phyloP scores from a whole-genome alignment of 2,113 vertebrate genomes.

The Rallus limicola region DNA sequence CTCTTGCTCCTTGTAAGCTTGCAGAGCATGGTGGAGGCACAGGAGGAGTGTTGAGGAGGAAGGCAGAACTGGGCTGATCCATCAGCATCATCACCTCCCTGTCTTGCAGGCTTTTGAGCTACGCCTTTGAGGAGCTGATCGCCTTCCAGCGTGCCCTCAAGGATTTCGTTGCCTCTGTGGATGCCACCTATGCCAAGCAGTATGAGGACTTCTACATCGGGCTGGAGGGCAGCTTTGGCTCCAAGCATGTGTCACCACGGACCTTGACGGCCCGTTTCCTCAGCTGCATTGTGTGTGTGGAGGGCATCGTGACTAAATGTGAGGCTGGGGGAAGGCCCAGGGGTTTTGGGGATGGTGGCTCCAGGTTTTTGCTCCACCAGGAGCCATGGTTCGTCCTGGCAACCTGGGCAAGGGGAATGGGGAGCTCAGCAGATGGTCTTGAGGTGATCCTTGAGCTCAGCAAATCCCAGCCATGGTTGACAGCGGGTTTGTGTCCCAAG shows the following conservation, averaged over 20 bases:
- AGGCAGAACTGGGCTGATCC: background rate
- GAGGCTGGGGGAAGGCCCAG: constrained; percentile 25
- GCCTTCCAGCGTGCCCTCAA: constrained; percentile 94
- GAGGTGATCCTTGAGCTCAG: background rate
- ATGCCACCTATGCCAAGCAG: constrained; percentile 95
- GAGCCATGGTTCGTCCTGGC: rapidly evolving
- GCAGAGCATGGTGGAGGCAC: rapidly evolving
- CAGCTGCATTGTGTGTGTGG: constrained; percentile 92
- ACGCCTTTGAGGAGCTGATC: constrained; percentile 89
- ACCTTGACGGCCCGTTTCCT: constrained; percentile 91
- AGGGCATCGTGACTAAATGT: constrained; percentile 98
- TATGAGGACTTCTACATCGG: constrained; percentile 94
- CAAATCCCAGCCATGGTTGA: background rate
- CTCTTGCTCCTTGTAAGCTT: background rate
- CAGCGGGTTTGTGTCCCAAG: background rate
- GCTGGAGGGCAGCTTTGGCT: constrained; percentile 94
- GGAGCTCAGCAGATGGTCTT: background rate
- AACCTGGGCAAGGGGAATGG: background rate
- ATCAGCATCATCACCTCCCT: background rate
- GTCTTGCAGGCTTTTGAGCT: constrained; percentile 84
- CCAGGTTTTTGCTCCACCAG: background rate
- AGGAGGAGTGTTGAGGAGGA: background rate
- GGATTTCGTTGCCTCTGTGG: constrained; percentile 90
- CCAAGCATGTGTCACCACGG: constrained; percentile 91
- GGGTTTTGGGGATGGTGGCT: too few relatives aligned